phyloP scores from a whole-genome alignment of 2,797 vertebrate genomes.

The Enteromius mattozi region DNA sequence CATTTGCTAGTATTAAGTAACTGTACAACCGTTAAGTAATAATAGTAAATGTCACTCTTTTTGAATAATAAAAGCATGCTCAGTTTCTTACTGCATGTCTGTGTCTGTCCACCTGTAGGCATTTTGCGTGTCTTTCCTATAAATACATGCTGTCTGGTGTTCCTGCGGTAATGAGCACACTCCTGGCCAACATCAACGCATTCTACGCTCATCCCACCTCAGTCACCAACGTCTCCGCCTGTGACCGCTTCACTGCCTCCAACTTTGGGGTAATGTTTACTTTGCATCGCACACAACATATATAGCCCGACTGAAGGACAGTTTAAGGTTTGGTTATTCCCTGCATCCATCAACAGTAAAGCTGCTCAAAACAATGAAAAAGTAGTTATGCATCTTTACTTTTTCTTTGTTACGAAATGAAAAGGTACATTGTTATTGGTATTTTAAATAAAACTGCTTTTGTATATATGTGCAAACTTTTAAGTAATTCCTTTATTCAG shows the following conservation, averaged over 20 bases:
- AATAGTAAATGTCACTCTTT: background rate
- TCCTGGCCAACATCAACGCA: conserved; percentile 98
- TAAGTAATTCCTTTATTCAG: background rate
- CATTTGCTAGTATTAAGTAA: background rate
- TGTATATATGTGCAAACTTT: background rate
- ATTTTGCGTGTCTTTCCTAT: conserved; percentile 96
- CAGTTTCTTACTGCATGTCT: background rate
- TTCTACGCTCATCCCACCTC: conserved; percentile 96
- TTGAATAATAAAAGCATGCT: background rate
- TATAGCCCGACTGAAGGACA: background rate
- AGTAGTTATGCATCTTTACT: background rate
- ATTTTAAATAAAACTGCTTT: background rate
- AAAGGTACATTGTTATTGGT: background rate
- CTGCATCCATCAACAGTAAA: background rate
- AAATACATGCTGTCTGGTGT: conserved; percentile 96
- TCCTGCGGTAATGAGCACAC: conserved; percentile 94
- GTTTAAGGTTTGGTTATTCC: background rate
- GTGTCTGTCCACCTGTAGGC: conserved; percentile 73
- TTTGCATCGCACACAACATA: conserved; percentile 11
- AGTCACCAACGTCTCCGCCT: conserved; percentile 92
- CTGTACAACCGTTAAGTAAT: background rate
- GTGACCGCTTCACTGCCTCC: conserved; percentile 92
- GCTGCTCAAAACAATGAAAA: background rate
- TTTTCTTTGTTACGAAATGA: background rate
- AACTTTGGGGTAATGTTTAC: conserved; percentile 90